Conservation (phyloP, 2,888 invertebrate genomes). For the Dasypolia templi region DNA sequence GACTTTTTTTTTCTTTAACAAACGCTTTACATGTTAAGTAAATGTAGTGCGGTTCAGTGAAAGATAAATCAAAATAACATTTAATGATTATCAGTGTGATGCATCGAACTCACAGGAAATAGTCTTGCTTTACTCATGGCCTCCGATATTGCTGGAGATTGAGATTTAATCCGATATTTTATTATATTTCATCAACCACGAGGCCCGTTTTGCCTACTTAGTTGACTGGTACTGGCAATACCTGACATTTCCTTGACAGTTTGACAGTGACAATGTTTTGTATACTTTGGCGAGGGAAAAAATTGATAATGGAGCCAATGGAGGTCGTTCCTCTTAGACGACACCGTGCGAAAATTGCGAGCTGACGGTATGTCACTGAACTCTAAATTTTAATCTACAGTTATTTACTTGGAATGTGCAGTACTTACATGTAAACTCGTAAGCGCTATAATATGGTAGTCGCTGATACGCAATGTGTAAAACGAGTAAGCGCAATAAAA, state of each 20-base stretch:
- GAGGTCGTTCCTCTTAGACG: slow-evolving; percentile 57
- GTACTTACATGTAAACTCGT: slow-evolving; percentile 33
- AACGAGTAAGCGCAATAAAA: slow-evolving; percentile 12
- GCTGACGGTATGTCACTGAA: slow-evolving; percentile 38
- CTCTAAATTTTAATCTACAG: slow-evolving; percentile 54
- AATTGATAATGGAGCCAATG: slow-evolving; percentile 40
- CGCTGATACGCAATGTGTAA: slow-evolving; percentile 11
- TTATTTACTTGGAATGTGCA: slow-evolving; percentile 67
- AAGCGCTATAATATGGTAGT: slow-evolving; percentile 15
- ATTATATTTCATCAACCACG: slow-evolving; percentile 24
- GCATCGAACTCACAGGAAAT: slow-evolving; percentile 35
- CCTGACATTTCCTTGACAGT: slow-evolving; percentile 66
- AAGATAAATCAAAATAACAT: slow-evolving; percentile 3
- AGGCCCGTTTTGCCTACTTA: slow-evolving; percentile 10
- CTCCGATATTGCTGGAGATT: slow-evolving; percentile 40
- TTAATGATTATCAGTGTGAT: slow-evolving; percentile 32
- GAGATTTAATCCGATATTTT: slow-evolving; percentile 43
- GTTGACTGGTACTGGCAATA: slow-evolving; percentile 46
- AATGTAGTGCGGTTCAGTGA: background rate
- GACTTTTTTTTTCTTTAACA: slow-evolving; percentile 1
- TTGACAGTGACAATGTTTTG: slow-evolving; percentile 66
- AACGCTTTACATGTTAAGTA: slow-evolving; percentile 3
- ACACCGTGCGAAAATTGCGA: slow-evolving; percentile 54
- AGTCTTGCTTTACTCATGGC: slow-evolving; percentile 49
- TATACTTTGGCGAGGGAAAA: slow-evolving; percentile 50